phyloP scores from a whole-genome alignment of 92 coral and sea anemone species.

The Umimayanthus chanpuru region DNA sequence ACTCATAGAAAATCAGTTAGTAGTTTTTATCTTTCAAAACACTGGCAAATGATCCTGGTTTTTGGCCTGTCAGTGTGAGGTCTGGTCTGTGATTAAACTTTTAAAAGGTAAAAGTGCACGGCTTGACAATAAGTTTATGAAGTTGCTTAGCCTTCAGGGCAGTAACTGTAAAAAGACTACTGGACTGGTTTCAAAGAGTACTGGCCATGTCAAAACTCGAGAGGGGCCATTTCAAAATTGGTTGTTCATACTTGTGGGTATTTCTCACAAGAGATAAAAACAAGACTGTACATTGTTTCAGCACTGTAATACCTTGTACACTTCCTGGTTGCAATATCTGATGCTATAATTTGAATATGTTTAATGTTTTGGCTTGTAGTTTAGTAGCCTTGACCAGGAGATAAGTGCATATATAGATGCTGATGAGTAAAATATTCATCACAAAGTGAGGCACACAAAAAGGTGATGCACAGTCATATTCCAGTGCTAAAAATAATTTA shows the following conservation, averaged over 20 bases:
- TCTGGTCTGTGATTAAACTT: too few species aligned
- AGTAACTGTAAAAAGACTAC: neutral
- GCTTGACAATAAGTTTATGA: neutral
- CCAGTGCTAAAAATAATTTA: neutral
- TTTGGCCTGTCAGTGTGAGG: too few species aligned
- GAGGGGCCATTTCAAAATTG: neutral
- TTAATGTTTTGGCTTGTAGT: neutral
- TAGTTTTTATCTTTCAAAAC: neutral
- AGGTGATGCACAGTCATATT: neutral
- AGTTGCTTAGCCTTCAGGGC: neutral
- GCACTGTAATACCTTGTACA: neutral
- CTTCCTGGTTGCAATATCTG: neutral
- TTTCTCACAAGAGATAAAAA: neutral
- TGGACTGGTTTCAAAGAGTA: neutral
- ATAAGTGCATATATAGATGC: neutral
- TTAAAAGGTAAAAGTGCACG: neutral
- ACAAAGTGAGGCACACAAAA: neutral
- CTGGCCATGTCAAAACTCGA: neutral
- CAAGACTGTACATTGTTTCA: neutral
- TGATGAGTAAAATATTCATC: neutral
- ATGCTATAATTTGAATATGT: neutral
- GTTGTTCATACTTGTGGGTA: neutral
- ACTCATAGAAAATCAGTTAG: neutral
- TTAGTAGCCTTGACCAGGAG: neutral
- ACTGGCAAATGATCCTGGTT: too few species aligned